Evolutionary conservation across 2,113 vertebrate genomes (phyloP).

Genomic region (Barbus barbus): DNA sequence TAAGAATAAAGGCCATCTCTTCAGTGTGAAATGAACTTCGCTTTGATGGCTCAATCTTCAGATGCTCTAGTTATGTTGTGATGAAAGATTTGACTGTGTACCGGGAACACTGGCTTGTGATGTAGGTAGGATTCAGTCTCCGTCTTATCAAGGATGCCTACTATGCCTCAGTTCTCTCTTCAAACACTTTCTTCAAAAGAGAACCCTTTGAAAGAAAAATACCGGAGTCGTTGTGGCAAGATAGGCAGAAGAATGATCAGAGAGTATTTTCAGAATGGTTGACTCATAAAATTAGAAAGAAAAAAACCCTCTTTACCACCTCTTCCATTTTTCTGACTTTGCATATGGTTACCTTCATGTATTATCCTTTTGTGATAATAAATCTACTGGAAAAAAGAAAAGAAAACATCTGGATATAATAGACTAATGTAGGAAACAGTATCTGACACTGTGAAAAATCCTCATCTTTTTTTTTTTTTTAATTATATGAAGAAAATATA

Average conservation of each 20-base stretch:
- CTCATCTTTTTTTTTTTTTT: constrained; percentile 39
- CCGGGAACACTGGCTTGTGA: constrained; percentile 13
- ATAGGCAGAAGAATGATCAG: constrained; percentile 52
- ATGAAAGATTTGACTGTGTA: constrained; percentile 40
- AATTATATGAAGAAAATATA: constrained; percentile 48
- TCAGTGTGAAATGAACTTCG: background rate
- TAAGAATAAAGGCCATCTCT: constrained; percentile 2
- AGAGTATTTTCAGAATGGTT: constrained; percentile 20
- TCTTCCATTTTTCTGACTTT: background rate
- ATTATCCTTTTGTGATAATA: constrained; percentile 3
- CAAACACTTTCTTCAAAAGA: constrained; percentile 50
- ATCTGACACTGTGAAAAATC: constrained; percentile 27
- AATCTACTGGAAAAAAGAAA: background rate
- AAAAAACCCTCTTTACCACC: background rate
- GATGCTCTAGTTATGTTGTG: constrained; percentile 36
- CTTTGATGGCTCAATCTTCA: constrained; percentile 45
- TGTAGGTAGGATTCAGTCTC: constrained; percentile 42
- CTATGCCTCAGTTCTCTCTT: constrained; percentile 46
- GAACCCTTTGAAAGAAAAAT: constrained; percentile 37
- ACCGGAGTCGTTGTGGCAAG: constrained; percentile 32
- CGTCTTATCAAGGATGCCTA: constrained; percentile 39
- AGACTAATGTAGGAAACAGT: constrained; percentile 25
- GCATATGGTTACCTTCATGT: constrained; percentile 8
- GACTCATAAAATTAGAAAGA: background rate
- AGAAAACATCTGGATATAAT: constrained; percentile 30